Base-by-base conservation (phyloP, 2,888 invertebrate species). In the Julus scanicus region DNA sequence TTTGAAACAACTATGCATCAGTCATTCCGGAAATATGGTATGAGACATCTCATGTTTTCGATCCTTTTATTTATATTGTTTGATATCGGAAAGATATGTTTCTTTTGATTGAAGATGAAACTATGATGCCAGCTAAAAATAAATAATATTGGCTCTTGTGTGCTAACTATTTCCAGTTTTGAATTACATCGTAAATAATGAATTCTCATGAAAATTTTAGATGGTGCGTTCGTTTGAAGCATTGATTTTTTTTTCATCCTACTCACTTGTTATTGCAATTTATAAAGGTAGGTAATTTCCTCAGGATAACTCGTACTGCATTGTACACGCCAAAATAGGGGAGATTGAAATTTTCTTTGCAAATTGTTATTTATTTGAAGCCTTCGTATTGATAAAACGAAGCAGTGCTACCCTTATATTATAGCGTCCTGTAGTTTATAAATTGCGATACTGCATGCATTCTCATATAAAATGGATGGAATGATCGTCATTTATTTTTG, bases 161-260 rank as follows among this genome's bases (percentile, higher is more conserved):
- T 71, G 63, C 63, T 71, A 20, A 71, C 63, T 29, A 71, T 71
- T 71, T 71, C 20, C 29, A 80, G 80, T 80, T 80, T 80, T 80
- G 37, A 80, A 80, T 80, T 80, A 80, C 80, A 80, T 37, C 37
- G 80, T 39, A 80, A 80, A 80, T 71, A 71, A 71, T 80, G 37
- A 80, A 80, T 37, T 37, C 37, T 80, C 5, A 80, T 80, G 13
- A 29, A 29, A 80, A 37, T 80, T 80, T 29, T 37, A 80, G 80
- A 39, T 39, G 37, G 80, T 39, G 37, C 11, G 1, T 80, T 80
- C 80, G 37, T 80, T 80, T 80, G 80, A 80, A 80, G 13, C 37
- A 37, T 80, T 80, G 37, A 29, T 71, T 8, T 44, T 15, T 80
- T 39, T 39, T 0, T 37, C 37, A 80, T 80, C 37, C 37, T 15